A percentile compares a stretch with the other conserved stretches of the same genome.
phyloP scores from a whole-genome alignment of 1,140 invertebrate genomes.

The Brachionus koreanus region DNA sequence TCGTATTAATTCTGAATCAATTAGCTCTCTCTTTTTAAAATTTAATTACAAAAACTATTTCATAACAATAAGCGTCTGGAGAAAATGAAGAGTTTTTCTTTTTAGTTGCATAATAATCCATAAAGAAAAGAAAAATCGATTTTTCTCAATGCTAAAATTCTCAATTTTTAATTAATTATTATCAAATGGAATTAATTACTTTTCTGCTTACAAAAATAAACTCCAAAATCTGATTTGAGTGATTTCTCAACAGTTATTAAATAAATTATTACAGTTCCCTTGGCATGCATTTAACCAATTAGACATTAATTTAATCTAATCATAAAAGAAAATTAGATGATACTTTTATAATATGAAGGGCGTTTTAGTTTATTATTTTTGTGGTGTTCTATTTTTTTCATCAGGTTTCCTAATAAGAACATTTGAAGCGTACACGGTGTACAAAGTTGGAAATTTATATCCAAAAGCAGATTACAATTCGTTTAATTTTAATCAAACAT shows the following conservation, averaged over 20 bases:
- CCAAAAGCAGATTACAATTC: not conserved
- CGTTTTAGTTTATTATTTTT: not conserved
- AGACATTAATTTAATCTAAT: not conserved
- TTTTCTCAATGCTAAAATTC: not conserved
- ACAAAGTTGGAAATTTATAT: not conserved
- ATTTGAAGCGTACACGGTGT: not conserved
- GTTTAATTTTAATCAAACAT: not conserved
- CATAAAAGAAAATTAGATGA: not conserved
- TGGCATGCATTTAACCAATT: not conserved
- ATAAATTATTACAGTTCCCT: not conserved
- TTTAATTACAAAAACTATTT: not conserved
- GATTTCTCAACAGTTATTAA: not conserved
- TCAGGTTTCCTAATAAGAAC: not conserved
- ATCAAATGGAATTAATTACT: not conserved
- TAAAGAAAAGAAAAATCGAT: not conserved
- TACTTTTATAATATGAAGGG: not conserved
- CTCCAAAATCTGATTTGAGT: not conserved
- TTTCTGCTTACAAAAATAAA: not conserved
- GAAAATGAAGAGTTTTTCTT: not conserved
- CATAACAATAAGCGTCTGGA: not conserved
- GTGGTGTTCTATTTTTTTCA: not conserved
- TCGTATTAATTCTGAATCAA: slow-evolving; percentile 1
- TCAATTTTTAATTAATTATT: slow-evolving; percentile 6
- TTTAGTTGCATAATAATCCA: not conserved
- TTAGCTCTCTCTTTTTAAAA: not conserved